Evolutionary conservation across 1,140 invertebrate species (phyloP).

Genomic region (Pseudomyrmex dendroicus): DNA sequence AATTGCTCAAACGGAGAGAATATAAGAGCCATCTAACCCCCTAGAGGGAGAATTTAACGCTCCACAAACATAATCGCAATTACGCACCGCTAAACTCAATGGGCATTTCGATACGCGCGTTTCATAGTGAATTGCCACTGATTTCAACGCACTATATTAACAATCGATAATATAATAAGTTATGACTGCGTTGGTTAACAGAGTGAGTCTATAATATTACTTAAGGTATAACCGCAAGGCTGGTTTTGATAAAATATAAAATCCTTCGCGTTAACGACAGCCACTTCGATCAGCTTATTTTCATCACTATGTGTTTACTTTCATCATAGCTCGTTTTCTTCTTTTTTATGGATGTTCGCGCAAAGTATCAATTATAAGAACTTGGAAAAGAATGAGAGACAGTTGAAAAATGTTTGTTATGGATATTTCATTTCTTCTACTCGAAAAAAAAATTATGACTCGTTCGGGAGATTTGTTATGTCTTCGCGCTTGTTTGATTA

Average conservation of each 20-base stretch:
- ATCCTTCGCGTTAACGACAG: background rate
- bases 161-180: background rate
- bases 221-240: too few species aligned
- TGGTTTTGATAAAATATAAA: too few species aligned
- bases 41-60: background rate
- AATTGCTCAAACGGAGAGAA: background rate
- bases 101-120: background rate
- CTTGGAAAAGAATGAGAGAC: background rate
- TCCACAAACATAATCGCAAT: slow-evolving; percentile 8
- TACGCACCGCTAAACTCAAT: background rate
- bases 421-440: slow-evolving; percentile 10
- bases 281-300: slow-evolving; percentile 54
- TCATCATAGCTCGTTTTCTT: slow-evolving; percentile 1
- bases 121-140: background rate
- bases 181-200: background rate
- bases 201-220: too few species aligned
- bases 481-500: slow-evolving; percentile 36
- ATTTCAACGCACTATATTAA: slow-evolving; percentile 1
- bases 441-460: slow-evolving; percentile 57
- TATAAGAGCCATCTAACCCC: background rate
- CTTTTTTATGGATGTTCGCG: background rate
- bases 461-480: slow-evolving; percentile 43
- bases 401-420: slow-evolving; percentile 12
- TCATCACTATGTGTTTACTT: slow-evolving; percentile 30
- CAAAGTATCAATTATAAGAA: background rate